Base-by-base conservation (phyloP, 92 coral and sea anemone species). In the Anthopleura xanthogrammica region DNA sequence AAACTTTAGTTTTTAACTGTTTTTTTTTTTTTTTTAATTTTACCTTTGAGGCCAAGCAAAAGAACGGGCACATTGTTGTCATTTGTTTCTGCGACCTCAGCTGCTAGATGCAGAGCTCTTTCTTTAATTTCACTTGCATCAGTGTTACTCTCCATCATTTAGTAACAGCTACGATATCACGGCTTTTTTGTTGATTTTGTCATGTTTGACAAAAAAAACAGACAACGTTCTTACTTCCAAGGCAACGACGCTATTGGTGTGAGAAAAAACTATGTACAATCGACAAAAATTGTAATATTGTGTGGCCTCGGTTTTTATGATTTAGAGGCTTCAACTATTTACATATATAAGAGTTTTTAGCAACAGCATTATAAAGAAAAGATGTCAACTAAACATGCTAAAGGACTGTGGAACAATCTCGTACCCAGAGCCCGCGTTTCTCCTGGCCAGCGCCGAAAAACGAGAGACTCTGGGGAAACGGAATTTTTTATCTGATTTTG, bases 51-150 rank as follows among this genome's bases (percentile, higher is more conserved):
- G 77, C 92, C 87, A 72, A 90, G 86, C 58, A 85, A 41, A n/a
- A 96, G 90, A 16, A 92, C 88, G 22, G 93, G 92, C 0, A 97
- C 99, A 85, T 97, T 97, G 43, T 78, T 87, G 77, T 97, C 98
- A 42, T 90, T 97, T 4, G 99, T 97, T 76, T 92, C 99, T 54
- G 99, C 99, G 3, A 97, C 97, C 66, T 97, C 99, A 13, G 99
- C 99, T 19, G 95, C 98, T 55, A 97, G 92, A 89, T 94, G 98
- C 50, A 97, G 87, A 40, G 94, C 95, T 19, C 90, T 92, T 76
- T 89, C 88, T 46, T 93, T 90, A 62, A 85, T 86, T 79, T 89
- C 92, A 64, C 92, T 90, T 56, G 92, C 84, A 7, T 89, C 90
- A 50, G 87, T 85, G 52, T 89, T 94, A 80, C 60, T 75, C n/a